Percentiles rank a stretch among this genome's conserved stretches.
Conservation (phyloP, 2,888 invertebrate species). For the Cataglyphis cursor region DNA sequence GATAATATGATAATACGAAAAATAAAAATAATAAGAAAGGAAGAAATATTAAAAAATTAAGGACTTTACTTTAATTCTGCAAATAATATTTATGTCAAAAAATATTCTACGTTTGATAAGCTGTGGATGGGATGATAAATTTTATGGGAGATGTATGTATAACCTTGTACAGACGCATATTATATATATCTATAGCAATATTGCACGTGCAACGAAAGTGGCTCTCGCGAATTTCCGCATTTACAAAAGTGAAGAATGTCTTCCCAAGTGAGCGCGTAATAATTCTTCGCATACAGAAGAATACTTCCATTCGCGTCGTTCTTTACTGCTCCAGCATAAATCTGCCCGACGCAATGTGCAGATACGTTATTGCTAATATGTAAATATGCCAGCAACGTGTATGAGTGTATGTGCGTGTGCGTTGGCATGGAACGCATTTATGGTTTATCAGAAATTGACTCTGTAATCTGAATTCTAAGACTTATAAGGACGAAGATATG, state of each 20-base stretch:
- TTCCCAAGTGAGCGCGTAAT: conserved; percentile 47
- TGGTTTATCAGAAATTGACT: not conserved
- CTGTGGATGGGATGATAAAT: conserved; percentile 20
- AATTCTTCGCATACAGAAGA: conserved; percentile 46
- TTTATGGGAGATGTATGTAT: not conserved
- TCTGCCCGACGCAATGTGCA: conserved; percentile 25
- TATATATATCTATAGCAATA: conserved; percentile 28
- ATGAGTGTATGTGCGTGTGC: not conserved
- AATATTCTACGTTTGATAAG: conserved; percentile 25
- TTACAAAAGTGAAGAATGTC: conserved; percentile 56
- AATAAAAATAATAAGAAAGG: not conserved
- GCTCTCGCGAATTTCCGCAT: conserved; percentile 44
- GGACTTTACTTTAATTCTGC: not conserved
- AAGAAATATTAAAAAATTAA: not conserved
- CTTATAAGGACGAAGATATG: not conserved
- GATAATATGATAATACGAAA: not conserved
- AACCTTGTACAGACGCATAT: not conserved
- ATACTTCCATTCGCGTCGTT: conserved; percentile 48
- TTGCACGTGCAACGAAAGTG: conserved; percentile 24
- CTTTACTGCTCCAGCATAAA: conserved; percentile 28
- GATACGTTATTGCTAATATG: conserved; percentile 40
- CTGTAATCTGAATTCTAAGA: not conserved
- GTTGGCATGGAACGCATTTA: not conserved
- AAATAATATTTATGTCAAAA: not conserved
- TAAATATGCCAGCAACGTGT: conserved; percentile 1